Conservation (phyloP, 2,113 vertebrate genomes). For the Dasypus novemcinctus region DNA sequence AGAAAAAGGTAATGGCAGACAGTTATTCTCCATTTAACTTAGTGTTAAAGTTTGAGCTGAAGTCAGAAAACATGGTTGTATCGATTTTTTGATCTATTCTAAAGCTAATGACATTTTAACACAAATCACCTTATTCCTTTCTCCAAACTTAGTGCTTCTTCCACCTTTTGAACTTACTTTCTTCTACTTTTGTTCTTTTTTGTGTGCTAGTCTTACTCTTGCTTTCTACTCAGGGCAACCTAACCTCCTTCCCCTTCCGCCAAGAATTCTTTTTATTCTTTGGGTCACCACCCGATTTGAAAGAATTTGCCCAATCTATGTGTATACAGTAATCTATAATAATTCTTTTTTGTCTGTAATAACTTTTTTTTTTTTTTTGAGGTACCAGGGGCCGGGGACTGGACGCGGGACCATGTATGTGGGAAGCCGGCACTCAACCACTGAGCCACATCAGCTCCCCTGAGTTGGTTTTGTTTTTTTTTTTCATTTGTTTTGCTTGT, state of each 20-base stretch:
- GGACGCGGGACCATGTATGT: too few relatives aligned
- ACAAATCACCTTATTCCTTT: conserved; percentile 19
- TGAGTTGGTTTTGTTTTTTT: too few relatives aligned
- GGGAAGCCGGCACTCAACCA: too few relatives aligned
- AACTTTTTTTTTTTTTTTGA: too few relatives aligned
- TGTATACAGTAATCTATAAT: neutral
- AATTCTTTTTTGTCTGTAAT: neutral
- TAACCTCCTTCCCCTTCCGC: neutral
- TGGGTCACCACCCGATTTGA: neutral
- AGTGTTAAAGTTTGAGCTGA: neutral
- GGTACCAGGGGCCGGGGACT: too few relatives aligned
- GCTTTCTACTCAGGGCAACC: conserved; percentile 23
- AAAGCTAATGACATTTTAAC: neutral
- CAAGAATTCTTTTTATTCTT: neutral
- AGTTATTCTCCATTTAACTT: neutral
- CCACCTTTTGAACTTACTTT: conserved; percentile 34
- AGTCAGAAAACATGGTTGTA: neutral
- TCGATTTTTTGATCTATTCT: neutral
- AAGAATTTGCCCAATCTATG: conserved; percentile 12
- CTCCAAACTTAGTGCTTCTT: neutral
- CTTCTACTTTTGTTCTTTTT: neutral
- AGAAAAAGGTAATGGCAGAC: neutral
- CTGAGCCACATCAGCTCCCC: too few relatives aligned
- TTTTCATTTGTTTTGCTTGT: too few relatives aligned
- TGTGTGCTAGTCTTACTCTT: neutral